Conservation (phyloP, 2,888 invertebrate genomes). For the Buathra laborator region DNA sequence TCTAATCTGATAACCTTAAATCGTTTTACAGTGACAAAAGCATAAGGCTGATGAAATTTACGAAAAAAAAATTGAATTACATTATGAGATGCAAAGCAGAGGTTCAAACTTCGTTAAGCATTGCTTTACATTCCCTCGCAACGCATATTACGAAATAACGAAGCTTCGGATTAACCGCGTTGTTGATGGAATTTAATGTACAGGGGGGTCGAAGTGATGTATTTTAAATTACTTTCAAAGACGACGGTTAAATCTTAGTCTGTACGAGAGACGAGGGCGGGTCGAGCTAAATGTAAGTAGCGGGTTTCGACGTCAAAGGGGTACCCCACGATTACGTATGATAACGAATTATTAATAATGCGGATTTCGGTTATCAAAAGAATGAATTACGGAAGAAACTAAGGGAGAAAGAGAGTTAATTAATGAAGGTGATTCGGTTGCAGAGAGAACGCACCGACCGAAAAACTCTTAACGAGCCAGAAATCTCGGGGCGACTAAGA, state of each 20-base stretch:
- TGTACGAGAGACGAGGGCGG: background rate
- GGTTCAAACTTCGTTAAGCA: conserved; percentile 1
- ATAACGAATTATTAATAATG: conserved; percentile 43
- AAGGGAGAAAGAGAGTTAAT: conserved; percentile 10
- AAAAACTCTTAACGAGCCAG: background rate
- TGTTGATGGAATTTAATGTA: background rate
- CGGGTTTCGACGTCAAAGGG: background rate
- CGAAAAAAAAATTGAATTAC: too few species aligned
- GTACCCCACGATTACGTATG: background rate
- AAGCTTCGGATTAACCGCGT: background rate
- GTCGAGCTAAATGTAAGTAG: background rate
- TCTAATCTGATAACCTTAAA: too few species aligned
- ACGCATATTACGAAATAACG: conserved; percentile 12
- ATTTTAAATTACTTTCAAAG: background rate
- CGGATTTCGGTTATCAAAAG: conserved; percentile 8
- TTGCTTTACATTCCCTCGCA: background rate
- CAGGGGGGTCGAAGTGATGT: background rate
- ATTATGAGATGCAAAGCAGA: background rate
- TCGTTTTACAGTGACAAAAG: too few species aligned
- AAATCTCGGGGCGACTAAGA: conserved; percentile 5
- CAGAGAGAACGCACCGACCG: background rate
- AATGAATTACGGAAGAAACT: background rate
- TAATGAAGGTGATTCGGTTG: conserved; percentile 8
- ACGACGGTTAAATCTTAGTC: background rate
- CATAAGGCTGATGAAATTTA: too few species aligned